phyloP scores from a whole-genome alignment of 2,113 vertebrate species.

The Brachypteracias leptosomus region DNA sequence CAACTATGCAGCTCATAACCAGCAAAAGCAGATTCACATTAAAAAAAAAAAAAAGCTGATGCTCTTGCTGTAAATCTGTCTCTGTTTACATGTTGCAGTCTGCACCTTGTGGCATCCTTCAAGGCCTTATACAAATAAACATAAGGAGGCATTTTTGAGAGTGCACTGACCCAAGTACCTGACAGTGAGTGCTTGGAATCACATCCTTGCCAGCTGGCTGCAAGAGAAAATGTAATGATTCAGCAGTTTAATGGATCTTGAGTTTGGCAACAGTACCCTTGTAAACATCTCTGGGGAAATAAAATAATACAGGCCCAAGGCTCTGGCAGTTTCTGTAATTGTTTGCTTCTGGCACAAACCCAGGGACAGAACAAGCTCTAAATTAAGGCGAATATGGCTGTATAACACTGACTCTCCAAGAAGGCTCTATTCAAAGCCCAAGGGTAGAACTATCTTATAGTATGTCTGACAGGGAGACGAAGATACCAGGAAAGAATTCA shows the following conservation, averaged over 20 bases:
- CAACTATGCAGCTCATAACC: neutral
- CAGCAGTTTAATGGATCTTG: slow-evolving; percentile 69
- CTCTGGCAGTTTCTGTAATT: slow-evolving; percentile 53
- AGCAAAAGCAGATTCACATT: neutral
- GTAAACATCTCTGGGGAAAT: slow-evolving; percentile 61
- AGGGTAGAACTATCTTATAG: neutral
- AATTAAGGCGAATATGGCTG: slow-evolving; percentile 11
- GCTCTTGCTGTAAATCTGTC: neutral
- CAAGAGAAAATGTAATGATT: slow-evolving; percentile 62
- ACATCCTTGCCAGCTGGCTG: slow-evolving; percentile 65
- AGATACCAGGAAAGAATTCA: neutral
- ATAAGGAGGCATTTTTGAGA: slow-evolving; percentile 46
- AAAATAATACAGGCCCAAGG: slow-evolving; percentile 55
- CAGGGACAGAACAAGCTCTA: slow-evolving; percentile 24
- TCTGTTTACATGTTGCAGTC: slow-evolving; percentile 28
- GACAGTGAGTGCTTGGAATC: slow-evolving; percentile 46
- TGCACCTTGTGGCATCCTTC: slow-evolving; percentile 49
- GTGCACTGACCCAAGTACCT: slow-evolving; percentile 40
- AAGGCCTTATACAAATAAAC: slow-evolving; percentile 64
- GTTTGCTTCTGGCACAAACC: slow-evolving; percentile 64
- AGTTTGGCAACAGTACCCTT: slow-evolving; percentile 56
- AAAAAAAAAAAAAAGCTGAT: neutral
- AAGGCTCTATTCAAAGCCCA: slow-evolving; percentile 2
- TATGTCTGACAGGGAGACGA: neutral
- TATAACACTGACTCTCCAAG: neutral